Conservation (phyloP, 2,888 invertebrate genomes). For the Heteromyza rotundicornis region DNA sequence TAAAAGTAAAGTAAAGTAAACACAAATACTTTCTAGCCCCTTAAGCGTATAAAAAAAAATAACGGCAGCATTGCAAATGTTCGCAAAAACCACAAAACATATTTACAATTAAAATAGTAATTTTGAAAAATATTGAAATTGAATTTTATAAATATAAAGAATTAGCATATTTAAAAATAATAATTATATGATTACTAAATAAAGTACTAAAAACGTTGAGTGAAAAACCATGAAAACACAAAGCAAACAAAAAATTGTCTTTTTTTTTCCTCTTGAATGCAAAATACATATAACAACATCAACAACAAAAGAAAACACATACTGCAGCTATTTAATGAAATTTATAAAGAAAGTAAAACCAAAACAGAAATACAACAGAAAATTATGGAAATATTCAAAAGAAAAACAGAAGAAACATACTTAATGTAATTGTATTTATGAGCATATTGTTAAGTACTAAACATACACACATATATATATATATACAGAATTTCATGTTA, state of each 20-base stretch:
- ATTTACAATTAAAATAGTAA: conserved; percentile 18
- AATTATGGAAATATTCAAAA: not conserved
- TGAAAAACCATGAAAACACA: not conserved
- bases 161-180: conserved; percentile 8
- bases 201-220: conserved; percentile 16
- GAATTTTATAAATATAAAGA: not conserved
- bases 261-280: not conserved
- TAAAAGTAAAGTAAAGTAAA: conserved; percentile 3
- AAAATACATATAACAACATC: conserved; percentile 12
- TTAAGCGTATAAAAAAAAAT: not conserved
- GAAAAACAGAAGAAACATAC: conserved; percentile 12
- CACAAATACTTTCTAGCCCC: not conserved
- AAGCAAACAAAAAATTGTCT: conserved; percentile 6
- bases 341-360: too few relatives aligned
- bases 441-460: too few relatives aligned
- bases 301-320: not conserved
- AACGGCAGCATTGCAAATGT: conserved; percentile 23
- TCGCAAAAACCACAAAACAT: conserved; percentile 18
- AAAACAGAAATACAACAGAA: too few relatives aligned
- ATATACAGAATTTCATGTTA: conserved; percentile 2
- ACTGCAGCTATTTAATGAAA: conserved; percentile 14
- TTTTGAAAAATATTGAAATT: conserved; percentile 17
- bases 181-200: conserved; percentile 9
- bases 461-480: not conserved
- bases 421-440: not conserved